phyloP scores from a whole-genome alignment of 2,113 vertebrate genomes.

The Gavia stellata region DNA sequence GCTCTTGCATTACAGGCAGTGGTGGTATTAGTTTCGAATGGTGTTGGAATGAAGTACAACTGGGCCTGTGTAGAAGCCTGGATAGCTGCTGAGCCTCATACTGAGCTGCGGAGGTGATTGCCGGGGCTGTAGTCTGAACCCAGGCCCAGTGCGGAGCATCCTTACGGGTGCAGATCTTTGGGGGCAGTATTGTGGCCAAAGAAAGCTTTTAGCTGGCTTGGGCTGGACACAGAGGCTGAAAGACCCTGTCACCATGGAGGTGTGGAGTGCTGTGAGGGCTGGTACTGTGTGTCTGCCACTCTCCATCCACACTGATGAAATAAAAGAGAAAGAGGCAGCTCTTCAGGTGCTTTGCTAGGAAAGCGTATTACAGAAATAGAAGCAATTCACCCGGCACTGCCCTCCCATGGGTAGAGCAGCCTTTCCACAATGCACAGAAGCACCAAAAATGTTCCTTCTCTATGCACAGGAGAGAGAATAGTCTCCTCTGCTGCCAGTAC shows the following conservation, averaged over 20 bases:
- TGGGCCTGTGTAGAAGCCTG: neutral
- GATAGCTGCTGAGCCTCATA: neutral
- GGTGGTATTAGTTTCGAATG: neutral
- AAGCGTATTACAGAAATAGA: neutral
- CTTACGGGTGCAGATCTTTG: neutral
- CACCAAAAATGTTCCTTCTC: neutral
- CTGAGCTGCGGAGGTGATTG: neutral
- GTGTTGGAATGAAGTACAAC: neutral
- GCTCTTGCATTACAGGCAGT: neutral
- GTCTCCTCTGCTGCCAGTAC: neutral
- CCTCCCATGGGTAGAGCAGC: neutral
- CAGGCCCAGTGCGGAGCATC: neutral
- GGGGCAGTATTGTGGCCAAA: neutral
- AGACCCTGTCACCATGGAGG: neutral
- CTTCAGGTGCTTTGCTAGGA: neutral
- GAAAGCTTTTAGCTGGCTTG: neutral
- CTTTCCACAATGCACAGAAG: neutral
- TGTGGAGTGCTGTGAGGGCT: neutral
- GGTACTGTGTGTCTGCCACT: neutral
- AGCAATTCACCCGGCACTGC: neutral
- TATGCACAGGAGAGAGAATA: fast-evolving
- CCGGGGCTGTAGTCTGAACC: neutral
- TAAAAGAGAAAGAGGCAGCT: neutral
- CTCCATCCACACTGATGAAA: neutral
- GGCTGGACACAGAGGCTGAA: neutral